Base-by-base conservation (phyloP, 1,140 invertebrate species). In the Thrips palmi region DNA sequence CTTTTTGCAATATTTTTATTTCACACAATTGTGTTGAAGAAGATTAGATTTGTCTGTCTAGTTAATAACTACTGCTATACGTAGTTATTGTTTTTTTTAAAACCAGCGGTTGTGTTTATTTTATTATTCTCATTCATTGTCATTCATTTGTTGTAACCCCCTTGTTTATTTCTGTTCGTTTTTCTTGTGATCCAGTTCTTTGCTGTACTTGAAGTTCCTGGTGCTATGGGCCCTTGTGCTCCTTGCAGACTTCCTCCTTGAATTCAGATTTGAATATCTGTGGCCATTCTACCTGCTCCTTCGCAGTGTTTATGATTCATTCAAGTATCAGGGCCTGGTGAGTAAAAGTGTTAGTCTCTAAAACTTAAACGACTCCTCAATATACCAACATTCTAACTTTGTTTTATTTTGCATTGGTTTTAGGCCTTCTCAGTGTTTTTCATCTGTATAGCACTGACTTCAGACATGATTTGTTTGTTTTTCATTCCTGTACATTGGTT, bases 351-450 rank as follows among this genome's bases (percentile, higher is more conserved):
- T 28, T 14, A 35, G 18, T 20, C 8, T 6, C 23, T 29, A 7
- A 7, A 32, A 32, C 12, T 7, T 10, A 7, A 5, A 32, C 11
- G 11, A 22, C 19, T 23, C 11, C 19, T 37, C 33, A 18, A 20
- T 12, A 14, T 3, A 11, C 15, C n/a, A 19, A 32, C 5, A 18
- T 20, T 4, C 17, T 14, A 17, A 17, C 29, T 19, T 11, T 44
- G 5, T 38, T 22, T 41, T 3, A 29, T 11, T 41, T 40, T 45
- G 44, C 44, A 47, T 53, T 50, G 51, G 23, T 74, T 79, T 39
- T 68, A 94, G 89, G 88, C 89, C 58, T 97, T 97, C 64, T 93
- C 92, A 51, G 77, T 97, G 49, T 91, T 97, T 63, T 97, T 97
- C 65, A 81, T 97, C 49, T 94, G 88, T 60, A 87, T 98, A 58